Conservation (phyloP, 2,797 vertebrate genomes). For the Cirrhinus molitorella region DNA sequence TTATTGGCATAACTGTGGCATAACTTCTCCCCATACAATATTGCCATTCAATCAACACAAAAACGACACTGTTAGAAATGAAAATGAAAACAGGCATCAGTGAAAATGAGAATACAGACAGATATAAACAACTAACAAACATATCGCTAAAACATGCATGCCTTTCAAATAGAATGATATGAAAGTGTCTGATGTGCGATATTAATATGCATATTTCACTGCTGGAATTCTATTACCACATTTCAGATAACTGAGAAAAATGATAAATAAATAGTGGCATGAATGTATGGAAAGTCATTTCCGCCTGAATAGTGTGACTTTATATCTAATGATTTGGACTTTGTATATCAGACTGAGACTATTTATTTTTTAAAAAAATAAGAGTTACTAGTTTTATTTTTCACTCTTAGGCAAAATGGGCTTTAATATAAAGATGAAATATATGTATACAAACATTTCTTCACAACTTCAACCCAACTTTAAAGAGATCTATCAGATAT, state of each 20-base stretch:
- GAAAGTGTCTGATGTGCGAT: neutral
- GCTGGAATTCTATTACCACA: neutral
- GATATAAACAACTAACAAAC: neutral
- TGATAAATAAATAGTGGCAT: neutral
- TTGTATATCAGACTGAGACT: neutral
- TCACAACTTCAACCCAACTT: too few species aligned
- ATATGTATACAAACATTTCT: neutral
- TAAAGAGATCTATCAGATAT: neutral
- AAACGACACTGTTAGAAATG: neutral
- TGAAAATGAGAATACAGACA: constrained; percentile 8
- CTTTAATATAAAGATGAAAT: neutral
- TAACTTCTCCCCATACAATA: constrained; percentile 1
- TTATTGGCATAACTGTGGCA: neutral
- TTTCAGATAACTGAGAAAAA: neutral
- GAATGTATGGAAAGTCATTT: neutral
- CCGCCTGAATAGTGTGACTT: neutral
- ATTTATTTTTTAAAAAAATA: neutral
- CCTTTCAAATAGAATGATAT: neutral
- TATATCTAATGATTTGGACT: neutral
- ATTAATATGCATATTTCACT: neutral
- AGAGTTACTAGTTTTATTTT: neutral
- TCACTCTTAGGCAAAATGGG: neutral
- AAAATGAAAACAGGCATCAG: neutral
- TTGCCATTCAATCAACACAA: neutral
- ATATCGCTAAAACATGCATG: neutral